phyloP scores from a whole-genome alignment of 2,113 vertebrate genomes.

The Cephalopterus ornatus region DNA sequence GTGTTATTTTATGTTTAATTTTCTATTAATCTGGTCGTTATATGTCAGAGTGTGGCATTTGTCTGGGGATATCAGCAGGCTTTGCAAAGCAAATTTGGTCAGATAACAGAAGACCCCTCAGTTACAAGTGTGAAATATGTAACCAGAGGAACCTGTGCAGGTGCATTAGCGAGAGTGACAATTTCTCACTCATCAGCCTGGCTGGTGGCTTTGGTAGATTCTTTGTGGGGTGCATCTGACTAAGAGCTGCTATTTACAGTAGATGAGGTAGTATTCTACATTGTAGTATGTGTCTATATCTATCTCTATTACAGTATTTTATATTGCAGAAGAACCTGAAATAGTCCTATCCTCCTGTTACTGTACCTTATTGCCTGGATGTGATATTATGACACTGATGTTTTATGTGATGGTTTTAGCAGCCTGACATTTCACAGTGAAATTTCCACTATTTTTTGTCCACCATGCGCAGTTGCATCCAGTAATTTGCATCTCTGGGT shows the following conservation, averaged over 20 bases:
- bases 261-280: background rate
- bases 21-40: background rate
- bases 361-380: background rate
- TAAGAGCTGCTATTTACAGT: background rate
- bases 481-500: background rate
- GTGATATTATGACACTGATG: background rate
- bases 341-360: background rate
- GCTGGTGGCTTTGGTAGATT: background rate
- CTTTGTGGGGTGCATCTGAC: background rate
- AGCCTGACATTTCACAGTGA: background rate
- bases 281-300: background rate
- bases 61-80: background rate
- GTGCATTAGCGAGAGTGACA: background rate
- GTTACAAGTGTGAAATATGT: background rate
- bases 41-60: background rate
- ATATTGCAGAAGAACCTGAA: background rate
- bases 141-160: background rate
- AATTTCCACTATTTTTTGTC: background rate
- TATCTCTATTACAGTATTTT: background rate
- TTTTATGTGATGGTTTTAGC: background rate
- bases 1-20: background rate
- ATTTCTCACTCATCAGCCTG: background rate
- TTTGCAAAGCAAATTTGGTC: background rate
- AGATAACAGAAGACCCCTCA: background rate
- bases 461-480: background rate